A percentile compares a stretch with the other conserved stretches of the same genome.
phyloP scores from a whole-genome alignment of 2,113 vertebrate genomes.

The Cygnus buccinator region DNA sequence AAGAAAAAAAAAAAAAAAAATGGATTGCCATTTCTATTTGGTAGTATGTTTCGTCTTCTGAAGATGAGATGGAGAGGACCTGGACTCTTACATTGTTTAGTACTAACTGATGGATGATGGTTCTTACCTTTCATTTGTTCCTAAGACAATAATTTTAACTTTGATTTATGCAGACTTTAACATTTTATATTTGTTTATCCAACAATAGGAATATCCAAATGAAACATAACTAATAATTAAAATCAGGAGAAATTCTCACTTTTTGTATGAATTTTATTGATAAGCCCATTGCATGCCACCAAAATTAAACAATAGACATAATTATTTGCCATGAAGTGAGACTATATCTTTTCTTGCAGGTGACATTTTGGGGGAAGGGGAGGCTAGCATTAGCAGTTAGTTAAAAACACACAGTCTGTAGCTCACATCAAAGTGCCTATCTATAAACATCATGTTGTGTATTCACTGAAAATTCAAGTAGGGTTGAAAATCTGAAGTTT shows the following conservation, averaged over 20 bases:
- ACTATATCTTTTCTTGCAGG: neutral
- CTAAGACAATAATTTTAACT: neutral
- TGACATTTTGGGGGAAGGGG: too few relatives aligned
- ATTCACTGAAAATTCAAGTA: neutral
- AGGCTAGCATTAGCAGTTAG: neutral
- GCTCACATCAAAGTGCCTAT: neutral
- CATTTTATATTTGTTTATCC: neutral
- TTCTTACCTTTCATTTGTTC: neutral
- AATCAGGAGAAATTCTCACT: neutral
- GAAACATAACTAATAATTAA: neutral
- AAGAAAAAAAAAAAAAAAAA: constrained; percentile 3
- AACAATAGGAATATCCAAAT: neutral
- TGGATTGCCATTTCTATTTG: neutral
- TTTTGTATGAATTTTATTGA: neutral
- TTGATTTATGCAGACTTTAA: neutral
- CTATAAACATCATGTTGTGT: neutral
- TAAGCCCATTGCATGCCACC: neutral
- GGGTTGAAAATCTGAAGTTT: neutral
- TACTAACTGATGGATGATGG: neutral
- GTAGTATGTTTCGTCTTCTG: neutral
- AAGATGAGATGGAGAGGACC: neutral
- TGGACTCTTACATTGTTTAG: neutral
- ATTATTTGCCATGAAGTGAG: neutral
- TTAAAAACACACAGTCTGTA: neutral
- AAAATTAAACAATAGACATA: neutral